These are phyloP conservation scores for Crypturellus undulatus DNA, from an alignment of 2,113 vertebrate species.

Conservation along the genomic window DNA sequence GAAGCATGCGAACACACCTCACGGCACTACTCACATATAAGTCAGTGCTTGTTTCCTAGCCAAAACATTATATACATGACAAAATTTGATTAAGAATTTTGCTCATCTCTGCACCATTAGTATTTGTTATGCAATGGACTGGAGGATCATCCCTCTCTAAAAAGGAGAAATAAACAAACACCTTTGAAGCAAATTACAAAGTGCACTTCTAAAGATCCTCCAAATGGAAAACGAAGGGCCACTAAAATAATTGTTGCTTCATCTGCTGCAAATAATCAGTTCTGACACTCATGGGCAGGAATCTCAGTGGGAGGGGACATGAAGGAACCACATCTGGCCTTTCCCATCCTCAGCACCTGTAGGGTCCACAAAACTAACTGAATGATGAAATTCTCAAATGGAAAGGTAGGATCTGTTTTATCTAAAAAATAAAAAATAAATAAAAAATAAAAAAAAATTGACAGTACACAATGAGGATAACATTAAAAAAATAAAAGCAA, in stretches of 20 bases:
- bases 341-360: background rate
- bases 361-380: background rate
- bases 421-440: background rate
- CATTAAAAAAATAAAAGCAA: no score
- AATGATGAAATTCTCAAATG: background rate
- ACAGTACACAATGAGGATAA: background rate
- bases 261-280: constrained; percentile 55
- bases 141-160: constrained; percentile 32
- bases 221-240: constrained; percentile 52
- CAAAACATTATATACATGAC: constrained; percentile 14
- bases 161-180: background rate
- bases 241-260: constrained; percentile 57
- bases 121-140: rapidly evolving
- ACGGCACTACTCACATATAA: background rate
- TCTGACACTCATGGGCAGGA: constrained; percentile 42
- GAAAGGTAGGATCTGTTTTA: background rate
- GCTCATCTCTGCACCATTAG: constrained; percentile 35
- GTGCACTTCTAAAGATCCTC: constrained; percentile 25
- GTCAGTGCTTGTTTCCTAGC: background rate
- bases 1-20: background rate
- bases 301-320: constrained; percentile 14
- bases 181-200: constrained; percentile 18
- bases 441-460: no score
- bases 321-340: constrained; percentile 36
- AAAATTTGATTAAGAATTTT: constrained; percentile 10